Percentiles rank a stretch among this genome's conserved stretches.
Evolutionary conservation across 2,797 vertebrate species (phyloP).

Genomic region (Tenualosa thibaudeaui): DNA sequence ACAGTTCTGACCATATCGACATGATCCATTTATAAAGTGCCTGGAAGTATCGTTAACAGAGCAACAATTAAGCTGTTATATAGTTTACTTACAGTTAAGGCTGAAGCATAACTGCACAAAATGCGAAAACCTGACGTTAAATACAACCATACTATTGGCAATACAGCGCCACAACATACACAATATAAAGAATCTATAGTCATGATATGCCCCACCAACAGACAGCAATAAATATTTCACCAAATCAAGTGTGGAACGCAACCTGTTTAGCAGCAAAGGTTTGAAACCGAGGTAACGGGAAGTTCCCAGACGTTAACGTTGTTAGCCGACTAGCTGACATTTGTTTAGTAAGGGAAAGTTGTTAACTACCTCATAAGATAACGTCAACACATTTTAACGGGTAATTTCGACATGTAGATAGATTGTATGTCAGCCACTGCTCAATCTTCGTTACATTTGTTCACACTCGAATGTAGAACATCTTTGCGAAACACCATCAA

Average conservation of each 20-base stretch:
- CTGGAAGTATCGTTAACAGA: conserved; percentile 58
- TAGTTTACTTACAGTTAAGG: background rate
- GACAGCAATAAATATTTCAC: background rate
- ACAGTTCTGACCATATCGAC: conserved; percentile 72
- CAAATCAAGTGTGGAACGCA: background rate
- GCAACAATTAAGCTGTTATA: background rate
- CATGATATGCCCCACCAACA: background rate
- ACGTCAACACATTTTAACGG: background rate
- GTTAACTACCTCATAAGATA: background rate
- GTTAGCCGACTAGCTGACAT: background rate
- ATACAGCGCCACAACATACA: background rate
- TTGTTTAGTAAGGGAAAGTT: background rate
- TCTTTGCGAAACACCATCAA: conserved; percentile 29
- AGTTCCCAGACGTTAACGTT: background rate
- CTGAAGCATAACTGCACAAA: background rate
- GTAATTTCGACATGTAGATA: background rate
- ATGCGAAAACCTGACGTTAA: background rate
- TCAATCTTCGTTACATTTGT: background rate
- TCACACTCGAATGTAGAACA: conserved; percentile 47
- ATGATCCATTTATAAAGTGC: conserved; percentile 73
- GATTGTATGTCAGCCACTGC: background rate
- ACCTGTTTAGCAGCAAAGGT: background rate
- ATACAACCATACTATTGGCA: background rate
- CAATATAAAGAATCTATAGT: background rate
- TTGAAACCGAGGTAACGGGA: conserved; percentile 22